Evolutionary conservation across 2,888 invertebrate species (phyloP), one percentile per base, ranked within the genome.

Genomic region (Prosapia bicincta): DNA sequence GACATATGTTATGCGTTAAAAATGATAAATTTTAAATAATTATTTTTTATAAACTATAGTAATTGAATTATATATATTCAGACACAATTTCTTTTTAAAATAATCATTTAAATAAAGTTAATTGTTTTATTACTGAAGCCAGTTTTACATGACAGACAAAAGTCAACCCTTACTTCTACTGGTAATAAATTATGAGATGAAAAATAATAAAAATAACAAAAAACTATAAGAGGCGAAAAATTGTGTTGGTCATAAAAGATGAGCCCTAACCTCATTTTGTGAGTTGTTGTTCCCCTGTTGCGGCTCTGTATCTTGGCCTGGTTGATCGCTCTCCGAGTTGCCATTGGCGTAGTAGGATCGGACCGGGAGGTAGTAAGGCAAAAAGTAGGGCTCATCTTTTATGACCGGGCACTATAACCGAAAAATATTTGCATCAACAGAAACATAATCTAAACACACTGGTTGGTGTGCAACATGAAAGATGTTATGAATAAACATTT

Each of bases 341-440:
- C 54, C 54, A 54, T 54, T 54, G 54, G 54, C 54, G 54, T 54
- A 54, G 54, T 54, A 54, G 20, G 54, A 20, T 28, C 74, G 24
- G 69, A 74, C 26, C 32, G 74, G 74, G 25, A 74, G 43, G 66
- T 65, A 74, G 74, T 74, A 74, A 13, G 74, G 74, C 74, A 74
- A 30, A 68, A 65, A 74, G 74, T 74, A 74, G 28, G 74, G 74
- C 74, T 74, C 74, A 66, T 69, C 74, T 74, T 74, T 74, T 65
- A 74, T 69, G 28, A 74, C 65, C 74, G 74, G 74, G 65, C 74
- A 74, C 74, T 74, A 74, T 26, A 72, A 54, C 54, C 54, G 54
- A 54, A 54, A 54, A 54, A 54, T 54, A 54, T 54, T 54, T 54
- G 54, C 54, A 54, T 54, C 54, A 54, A 54, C 54, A 54, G 20